Evolutionary conservation across 2,113 vertebrate species (phyloP), one percentile per base, ranked within the genome.

Genomic region (Amia ocellicauda): DNA sequence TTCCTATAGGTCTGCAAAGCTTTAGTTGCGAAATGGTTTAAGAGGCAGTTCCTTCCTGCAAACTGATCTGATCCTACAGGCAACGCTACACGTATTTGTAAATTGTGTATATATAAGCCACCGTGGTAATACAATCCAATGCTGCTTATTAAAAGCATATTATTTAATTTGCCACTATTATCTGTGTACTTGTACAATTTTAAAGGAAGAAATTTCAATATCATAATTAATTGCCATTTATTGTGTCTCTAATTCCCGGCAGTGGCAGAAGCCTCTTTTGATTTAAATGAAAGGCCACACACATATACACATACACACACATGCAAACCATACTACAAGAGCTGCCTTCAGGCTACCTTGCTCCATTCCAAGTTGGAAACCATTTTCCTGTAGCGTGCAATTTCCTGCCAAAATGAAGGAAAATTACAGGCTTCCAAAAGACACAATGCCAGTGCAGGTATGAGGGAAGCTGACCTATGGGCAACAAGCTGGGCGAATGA

Each of bases 331-430:
- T 50, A 7, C 47, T 36, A 13, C 24, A 14, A 26, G 31, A 36
- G 11, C 31, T 47, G 49, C 56, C 78, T 80, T 27, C 9, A 13
- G 29, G 57, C 14, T 24, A 22, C 20, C 23, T 74, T 77, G 78
- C 74, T 76, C 31, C 77, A 77, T 77, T 80, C 22, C 3, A 43
- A 60, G 70, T 68, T 73, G 69, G 71, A 74, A 81, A 80, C 70
- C 78, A 70, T 52, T 76, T 68, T 64, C 61, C 70, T 19, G 45
- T 68, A 82, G 77, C 77, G 78, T 81, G 78, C 74, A 78, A 73
- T 84, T 76, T 74, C 78, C 65, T 61, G 66, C 72, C 70, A 77
- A 75, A 76, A 83, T 75, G 70, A 67, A 64, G 58, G 64, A 69
- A 3, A 72, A 69, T 63, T 62, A 77, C 64, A 65, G 67, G 68